A percentile compares a stretch with the other conserved stretches of the same genome.
These are phyloP conservation scores for Drosophila varians DNA, from an alignment of 1,140 invertebrate genomes.

Conservation along the genomic window DNA sequence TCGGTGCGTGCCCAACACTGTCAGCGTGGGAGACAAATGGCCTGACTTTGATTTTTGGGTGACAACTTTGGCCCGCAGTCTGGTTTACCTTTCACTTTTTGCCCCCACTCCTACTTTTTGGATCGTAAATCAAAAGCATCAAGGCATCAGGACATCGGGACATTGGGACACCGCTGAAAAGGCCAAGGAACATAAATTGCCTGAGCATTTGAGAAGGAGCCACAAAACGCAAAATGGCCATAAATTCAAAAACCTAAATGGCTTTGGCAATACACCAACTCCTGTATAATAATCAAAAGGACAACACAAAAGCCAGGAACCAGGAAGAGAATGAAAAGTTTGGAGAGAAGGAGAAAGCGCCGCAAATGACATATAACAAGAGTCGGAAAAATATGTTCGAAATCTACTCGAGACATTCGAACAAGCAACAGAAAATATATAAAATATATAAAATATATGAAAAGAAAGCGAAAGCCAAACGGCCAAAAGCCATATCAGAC, in stretches of 20 bases:
- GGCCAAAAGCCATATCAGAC: constrained; percentile 43
- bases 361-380: constrained; percentile 73
- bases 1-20: constrained; percentile 16
- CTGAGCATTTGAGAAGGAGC: constrained; percentile 39
- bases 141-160: not conserved
- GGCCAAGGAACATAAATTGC: constrained; percentile 67
- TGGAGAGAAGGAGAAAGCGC: not conserved
- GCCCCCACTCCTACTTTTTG: not conserved
- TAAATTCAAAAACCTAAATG: constrained; percentile 75
- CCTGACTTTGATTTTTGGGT: constrained; percentile 18
- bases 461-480: constrained; percentile 29
- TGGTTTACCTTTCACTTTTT: not conserved
- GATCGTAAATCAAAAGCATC: constrained; percentile 62
- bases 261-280: constrained; percentile 63
- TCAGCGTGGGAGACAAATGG: constrained; percentile 4
- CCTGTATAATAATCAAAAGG: constrained; percentile 16
- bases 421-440: constrained; percentile 20
- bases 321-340: not conserved
- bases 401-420: constrained; percentile 72
- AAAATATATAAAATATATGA: not conserved
- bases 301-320: not conserved
- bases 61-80: constrained; percentile 10
- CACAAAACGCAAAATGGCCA: constrained; percentile 75
- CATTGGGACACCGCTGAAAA: constrained; percentile 22
- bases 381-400: constrained; percentile 72